phyloP scores from a whole-genome alignment of 2,113 vertebrate species.

The Oryzias woworae region DNA sequence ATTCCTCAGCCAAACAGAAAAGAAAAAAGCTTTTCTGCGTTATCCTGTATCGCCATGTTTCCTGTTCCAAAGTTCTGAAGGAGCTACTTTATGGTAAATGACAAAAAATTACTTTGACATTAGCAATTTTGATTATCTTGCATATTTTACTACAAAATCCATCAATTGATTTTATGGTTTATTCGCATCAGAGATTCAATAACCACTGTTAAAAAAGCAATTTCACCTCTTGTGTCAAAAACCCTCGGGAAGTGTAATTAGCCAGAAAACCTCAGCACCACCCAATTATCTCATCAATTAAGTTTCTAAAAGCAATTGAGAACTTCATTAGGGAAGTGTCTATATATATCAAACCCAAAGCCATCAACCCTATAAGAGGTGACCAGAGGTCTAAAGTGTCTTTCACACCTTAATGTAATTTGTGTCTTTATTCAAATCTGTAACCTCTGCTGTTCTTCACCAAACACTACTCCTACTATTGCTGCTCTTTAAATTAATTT shows the following conservation, averaged over 20 bases:
- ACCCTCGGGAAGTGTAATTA: slow-evolving; percentile 66
- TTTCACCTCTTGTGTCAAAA: slow-evolving; percentile 55
- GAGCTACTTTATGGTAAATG: slow-evolving; percentile 7
- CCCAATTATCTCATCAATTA: slow-evolving; percentile 77
- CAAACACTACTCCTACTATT: slow-evolving; percentile 11
- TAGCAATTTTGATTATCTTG: slow-evolving; percentile 41
- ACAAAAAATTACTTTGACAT: slow-evolving; percentile 20
- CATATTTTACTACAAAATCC: slow-evolving; percentile 47
- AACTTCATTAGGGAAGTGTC: slow-evolving; percentile 67
- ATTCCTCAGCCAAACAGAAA: too few species aligned
- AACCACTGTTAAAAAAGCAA: slow-evolving; percentile 52
- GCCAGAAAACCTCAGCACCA: slow-evolving; percentile 61
- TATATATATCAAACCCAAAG: slow-evolving; percentile 56
- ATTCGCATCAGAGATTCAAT: slow-evolving; percentile 42
- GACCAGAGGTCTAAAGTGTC: slow-evolving; percentile 48
- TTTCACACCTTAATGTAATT: slow-evolving; percentile 47
- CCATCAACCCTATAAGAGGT: slow-evolving; percentile 63
- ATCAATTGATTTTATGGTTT: slow-evolving; percentile 69
- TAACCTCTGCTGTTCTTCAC: slow-evolving; percentile 25
- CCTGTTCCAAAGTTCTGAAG: background rate
- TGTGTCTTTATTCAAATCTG: slow-evolving; percentile 38
- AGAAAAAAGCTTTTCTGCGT: background rate
- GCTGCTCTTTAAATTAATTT: slow-evolving; percentile 31
- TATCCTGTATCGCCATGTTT: background rate
- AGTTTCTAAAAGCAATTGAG: slow-evolving; percentile 63